These are phyloP conservation scores for Pherbina coryleti DNA, from an alignment of 2,888 invertebrate species.

Conservation along the genomic window DNA sequence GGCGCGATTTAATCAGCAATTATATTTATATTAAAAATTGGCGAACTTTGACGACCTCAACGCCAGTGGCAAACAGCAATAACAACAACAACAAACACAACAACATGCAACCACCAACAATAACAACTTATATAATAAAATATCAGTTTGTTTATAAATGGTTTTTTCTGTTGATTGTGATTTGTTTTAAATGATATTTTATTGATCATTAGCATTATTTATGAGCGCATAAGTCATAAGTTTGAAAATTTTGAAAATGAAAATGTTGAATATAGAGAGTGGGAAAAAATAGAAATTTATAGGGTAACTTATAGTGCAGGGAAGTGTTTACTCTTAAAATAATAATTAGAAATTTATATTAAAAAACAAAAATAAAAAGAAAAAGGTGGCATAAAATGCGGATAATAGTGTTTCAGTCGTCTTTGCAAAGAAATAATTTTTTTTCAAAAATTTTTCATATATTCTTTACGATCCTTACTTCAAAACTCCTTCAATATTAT, in stretches of 20 bases:
- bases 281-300: not conserved
- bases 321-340: too few species aligned
- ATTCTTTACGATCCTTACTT: too few species aligned
- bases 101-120: not conserved
- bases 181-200: constrained; percentile 29
- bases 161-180: not conserved
- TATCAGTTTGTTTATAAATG: not conserved
- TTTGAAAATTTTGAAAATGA: too few species aligned
- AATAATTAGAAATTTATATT: too few species aligned
- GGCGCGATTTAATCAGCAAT: constrained; percentile 36
- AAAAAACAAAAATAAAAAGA: too few species aligned
- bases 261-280: not conserved
- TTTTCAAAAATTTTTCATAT: too few species aligned
- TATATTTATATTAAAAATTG: constrained; percentile 39
- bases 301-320: not conserved
- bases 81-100: not conserved
- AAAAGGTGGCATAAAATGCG: too few species aligned
- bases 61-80: not conserved
- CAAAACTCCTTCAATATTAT: too few species aligned
- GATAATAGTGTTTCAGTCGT: too few species aligned
- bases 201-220: constrained; percentile 25
- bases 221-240: constrained; percentile 8
- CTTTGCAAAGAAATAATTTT: too few species aligned
- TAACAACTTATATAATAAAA: not conserved
- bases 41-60: constrained; percentile 39